Base-by-base conservation (phyloP, 2,797 vertebrate genomes). In the Gymnocypris eckloni region DNA sequence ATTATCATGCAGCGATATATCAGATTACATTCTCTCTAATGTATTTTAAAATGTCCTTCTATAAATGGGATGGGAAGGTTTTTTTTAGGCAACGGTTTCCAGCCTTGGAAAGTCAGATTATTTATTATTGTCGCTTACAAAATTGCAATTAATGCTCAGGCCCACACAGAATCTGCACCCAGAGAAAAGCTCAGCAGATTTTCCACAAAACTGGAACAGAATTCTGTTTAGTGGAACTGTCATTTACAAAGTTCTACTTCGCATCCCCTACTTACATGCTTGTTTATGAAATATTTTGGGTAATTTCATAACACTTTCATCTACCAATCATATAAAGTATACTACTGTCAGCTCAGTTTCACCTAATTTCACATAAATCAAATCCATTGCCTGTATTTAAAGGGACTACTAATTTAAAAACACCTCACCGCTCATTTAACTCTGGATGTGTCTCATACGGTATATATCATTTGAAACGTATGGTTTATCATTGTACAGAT, bases 401-500 rank as follows among this genome's bases (percentile, higher is more conserved):
- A 4, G 25, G 6, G 52, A 48, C n/a, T 72, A 2, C 50, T 71
- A 20, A 45, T 72, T 82, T 45, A 45, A 83, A 82, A 82, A 73
- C 39, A 61, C 50, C 18, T 61, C 41, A 73, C 0, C 16, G 69
- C 52, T 72, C 39, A 82, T 73, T 82, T 61, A 43, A 11, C 41
- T 48, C 39, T 72, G 10, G n/a, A 73, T 82, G 18, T 50, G 25
- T 75, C 81, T 75, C 41, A 64, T 82, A 22, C 3, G 33, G 48
- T 54, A 54, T 73, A 37, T 43, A 41, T 78, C 3, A 41, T 78
- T 59, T 59, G 43, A 28, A 82, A 82, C 7, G 3, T 72, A 59
- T 20, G n/a, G 54, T 45, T 72, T 72, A 82, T 45, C 39, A 73
- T 28, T 71, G n/a, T 72, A 61, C 56, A 75, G 11, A 73, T 64